These are phyloP conservation scores for Drosophila pandora DNA, from an alignment of 1,140 invertebrate genomes.

Conservation along the genomic window DNA sequence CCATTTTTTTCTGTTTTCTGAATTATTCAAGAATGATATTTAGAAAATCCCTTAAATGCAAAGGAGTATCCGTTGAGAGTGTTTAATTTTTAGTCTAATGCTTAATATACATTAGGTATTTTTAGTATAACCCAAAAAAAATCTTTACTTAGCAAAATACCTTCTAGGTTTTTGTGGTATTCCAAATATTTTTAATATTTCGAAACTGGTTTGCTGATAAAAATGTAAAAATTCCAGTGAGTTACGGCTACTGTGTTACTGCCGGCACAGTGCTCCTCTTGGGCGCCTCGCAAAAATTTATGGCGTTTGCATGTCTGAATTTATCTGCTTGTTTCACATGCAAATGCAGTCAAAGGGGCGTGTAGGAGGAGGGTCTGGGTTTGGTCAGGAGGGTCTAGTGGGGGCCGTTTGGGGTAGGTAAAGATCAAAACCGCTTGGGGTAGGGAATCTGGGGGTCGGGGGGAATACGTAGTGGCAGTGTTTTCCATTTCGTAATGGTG, in stretches of 20 bases:
- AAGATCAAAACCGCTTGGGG: slow-evolving; percentile 18
- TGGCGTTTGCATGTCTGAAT: slow-evolving; percentile 80
- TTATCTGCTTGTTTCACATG: slow-evolving; percentile 82
- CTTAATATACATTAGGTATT: no score
- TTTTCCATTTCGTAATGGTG: slow-evolving; percentile 74
- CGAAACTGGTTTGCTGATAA: not conserved
- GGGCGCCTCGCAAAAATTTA: slow-evolving; percentile 63
- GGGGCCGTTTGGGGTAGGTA: not conserved
- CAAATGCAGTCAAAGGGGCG: slow-evolving; percentile 60
- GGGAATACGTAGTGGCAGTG: slow-evolving; percentile 1
- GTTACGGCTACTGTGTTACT: slow-evolving; percentile 38
- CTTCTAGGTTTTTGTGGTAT: not conserved
- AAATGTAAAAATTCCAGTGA: slow-evolving; percentile 16
- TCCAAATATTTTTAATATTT: not conserved
- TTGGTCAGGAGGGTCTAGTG: not conserved
- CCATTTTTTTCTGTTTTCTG: no score
- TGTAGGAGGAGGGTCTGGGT: not conserved
- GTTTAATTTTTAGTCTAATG: no score
- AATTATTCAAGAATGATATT: no score
- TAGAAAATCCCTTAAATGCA: no score
- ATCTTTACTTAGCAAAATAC: no score
- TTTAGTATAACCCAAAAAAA: no score
- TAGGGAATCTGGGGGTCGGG: slow-evolving; percentile 4
- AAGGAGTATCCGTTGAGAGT: no score
- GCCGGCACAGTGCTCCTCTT: slow-evolving; percentile 18